Conservation (phyloP, 2,113 vertebrate species). For the Leucosticte australis region DNA sequence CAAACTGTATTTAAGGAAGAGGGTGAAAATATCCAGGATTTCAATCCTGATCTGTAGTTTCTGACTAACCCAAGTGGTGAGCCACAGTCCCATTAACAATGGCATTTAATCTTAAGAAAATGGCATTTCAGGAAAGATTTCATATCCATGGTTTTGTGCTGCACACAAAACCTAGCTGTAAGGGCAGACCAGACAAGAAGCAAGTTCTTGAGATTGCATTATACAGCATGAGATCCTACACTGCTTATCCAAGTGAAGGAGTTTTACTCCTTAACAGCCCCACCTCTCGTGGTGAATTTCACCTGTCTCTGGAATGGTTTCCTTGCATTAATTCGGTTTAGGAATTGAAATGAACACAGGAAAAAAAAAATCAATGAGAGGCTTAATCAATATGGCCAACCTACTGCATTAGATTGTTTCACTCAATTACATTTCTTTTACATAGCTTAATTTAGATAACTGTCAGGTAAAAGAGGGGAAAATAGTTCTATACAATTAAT, state of each 20-base stretch:
- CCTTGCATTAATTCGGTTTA: background rate
- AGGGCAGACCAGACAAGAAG: background rate
- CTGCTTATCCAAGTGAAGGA: background rate
- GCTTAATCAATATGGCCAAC: constrained; percentile 72
- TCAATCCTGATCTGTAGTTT: background rate
- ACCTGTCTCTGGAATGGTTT: constrained; percentile 8
- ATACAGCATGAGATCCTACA: background rate
- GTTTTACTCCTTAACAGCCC: background rate
- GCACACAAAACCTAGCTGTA: background rate
- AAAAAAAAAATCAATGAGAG: constrained; percentile 68
- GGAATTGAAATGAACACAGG: constrained; percentile 38
- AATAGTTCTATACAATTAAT: constrained; percentile 80
- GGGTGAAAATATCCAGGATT: background rate
- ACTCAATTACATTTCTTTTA: constrained; percentile 79
- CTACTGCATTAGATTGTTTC: constrained; percentile 78
- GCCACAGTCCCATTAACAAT: background rate
- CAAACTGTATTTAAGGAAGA: constrained; percentile 4
- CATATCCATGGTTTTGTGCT: background rate
- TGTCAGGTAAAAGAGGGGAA: constrained; percentile 73
- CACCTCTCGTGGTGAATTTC: background rate
- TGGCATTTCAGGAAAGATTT: background rate
- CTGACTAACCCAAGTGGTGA: background rate
- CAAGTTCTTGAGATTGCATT: background rate
- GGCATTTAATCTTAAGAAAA: background rate
- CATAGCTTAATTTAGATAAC: constrained; percentile 72